Base-by-base conservation (phyloP, 2,888 invertebrate genomes). In the Ophioninae sp. region DNA sequence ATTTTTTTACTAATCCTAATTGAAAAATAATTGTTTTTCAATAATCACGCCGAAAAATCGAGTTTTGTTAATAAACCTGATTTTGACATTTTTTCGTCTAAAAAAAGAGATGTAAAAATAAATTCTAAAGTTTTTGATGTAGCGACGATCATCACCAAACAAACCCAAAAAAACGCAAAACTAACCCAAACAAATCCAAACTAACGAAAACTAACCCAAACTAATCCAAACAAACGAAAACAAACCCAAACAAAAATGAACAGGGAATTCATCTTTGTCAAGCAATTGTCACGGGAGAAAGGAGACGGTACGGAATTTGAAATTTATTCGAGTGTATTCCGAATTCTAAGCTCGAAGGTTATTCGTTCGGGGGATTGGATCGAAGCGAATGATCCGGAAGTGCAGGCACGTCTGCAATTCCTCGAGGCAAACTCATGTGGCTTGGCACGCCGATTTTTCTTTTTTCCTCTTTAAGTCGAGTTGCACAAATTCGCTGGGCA, bases 341-440 rank as follows among this genome's bases (percentile, higher is more conserved):
- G 56, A 56, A 77, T 69, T 50, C 50, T 69, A 65, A 76, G 57
- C 17, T 30, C 21, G 61, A 37, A 8, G n/a, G 39, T 44, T 65
- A 44, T 72, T 39, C 20, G 56, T 30, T 57, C 50, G 56, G 13
- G 21, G 61, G 39, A 50, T 57, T 73, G 68, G 44, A 77, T 68
- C 21, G 41, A 69, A 61, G 62, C 77, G 57, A 76, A 76, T 76
- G n/a, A 76, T 81, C 68, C 68, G 23, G n/a, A 21, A 82, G 77
- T 82, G 78, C 68, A 78, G 62, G 41, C 81, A 78, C 81, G 77
- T 82, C 68, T 73, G 81, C 73, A 82, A 82, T 82, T 69, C 41
- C 62, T 61, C 81, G 69, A 69, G 56, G 59, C 65, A 65, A 81
- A 62, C 72, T 44, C 70, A 50, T 13, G 78, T 56, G 70, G n/a